Conservation (phyloP, 35 echinoderm and acorn worm genomes). For the Chiridota heheva region DNA sequence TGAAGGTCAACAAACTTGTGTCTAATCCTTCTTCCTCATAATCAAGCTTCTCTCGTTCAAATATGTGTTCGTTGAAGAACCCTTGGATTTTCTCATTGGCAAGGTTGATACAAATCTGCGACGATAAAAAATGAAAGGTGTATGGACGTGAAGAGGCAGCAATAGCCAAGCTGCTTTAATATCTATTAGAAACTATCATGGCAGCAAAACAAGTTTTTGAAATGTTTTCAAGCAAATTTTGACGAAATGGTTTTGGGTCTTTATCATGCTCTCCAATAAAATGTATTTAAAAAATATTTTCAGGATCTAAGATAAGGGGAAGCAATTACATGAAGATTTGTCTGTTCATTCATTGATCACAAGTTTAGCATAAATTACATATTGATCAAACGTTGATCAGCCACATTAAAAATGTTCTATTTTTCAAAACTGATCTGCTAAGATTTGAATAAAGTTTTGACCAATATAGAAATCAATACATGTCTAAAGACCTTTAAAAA, state of each 20-base stretch:
- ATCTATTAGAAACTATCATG: neutral
- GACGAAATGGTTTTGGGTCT: neutral
- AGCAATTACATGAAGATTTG: too few relatives aligned
- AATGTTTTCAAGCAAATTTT: neutral
- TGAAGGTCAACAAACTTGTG: conserved; percentile 69
- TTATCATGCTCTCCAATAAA: neutral
- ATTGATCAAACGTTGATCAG: too few relatives aligned
- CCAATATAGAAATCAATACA: too few relatives aligned
- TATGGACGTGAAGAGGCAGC: neutral
- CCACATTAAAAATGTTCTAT: too few relatives aligned
- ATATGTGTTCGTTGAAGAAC: conserved; percentile 97
- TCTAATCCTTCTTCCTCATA: conserved; percentile 83
- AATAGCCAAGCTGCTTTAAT: neutral
- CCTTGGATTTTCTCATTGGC: conserved; percentile 96
- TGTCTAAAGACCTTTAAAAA: too few relatives aligned
- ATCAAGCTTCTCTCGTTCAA: conserved; percentile 78
- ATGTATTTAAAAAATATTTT: too few relatives aligned
- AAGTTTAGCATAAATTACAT: too few relatives aligned
- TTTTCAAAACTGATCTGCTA: too few relatives aligned
- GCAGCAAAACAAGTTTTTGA: neutral
- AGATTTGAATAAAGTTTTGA: too few relatives aligned
- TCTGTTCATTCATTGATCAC: too few relatives aligned
- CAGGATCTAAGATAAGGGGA: too few relatives aligned
- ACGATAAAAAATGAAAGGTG: neutral
- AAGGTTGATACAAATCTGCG: conserved; percentile 94